Base-by-base conservation (phyloP, 2,888 invertebrate genomes). In the Parnassius smintheus region DNA sequence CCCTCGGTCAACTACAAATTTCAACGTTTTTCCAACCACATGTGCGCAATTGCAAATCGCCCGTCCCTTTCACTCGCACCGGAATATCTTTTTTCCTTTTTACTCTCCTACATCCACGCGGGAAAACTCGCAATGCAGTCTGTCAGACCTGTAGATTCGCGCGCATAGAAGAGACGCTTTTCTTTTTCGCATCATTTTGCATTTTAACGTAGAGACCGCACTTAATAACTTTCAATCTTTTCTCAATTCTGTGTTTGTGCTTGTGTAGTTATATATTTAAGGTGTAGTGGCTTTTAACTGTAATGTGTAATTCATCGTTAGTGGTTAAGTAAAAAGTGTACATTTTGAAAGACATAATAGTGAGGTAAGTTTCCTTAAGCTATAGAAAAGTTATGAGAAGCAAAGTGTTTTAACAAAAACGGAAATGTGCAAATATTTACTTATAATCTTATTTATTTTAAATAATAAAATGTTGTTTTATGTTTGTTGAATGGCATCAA, bases 131-230 rank as follows among this genome's bases (percentile, higher is more conserved):
- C 80, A 78, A 68, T 82, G 82, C 80, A 73, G 80, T 66, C 83
- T 60, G 67, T 67, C 75, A 91, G 91, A 91, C 87, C 86, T 88
- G 88, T 88, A 85, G 87, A 83, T 85, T 84, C 83, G 73, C 81
- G 81, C 81, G 82, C 68, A 75, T 69, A 70, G 84, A 63, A 41
- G 71, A 75, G 81, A 85, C 90, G 91, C 80, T 81, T 72, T 67
- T 66, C 56, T 61, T 75, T 79, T 76, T 73, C 69, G 73, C 73
- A 65, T 67, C 67, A 67, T 70, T 72, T 66, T 63, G 62, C 59
- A 63, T 56, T 46, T 18, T 46, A 63, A 61, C 63, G 66, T 66
- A 69, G 67, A 57, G 62, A 65, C 62, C 59, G 64, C 60, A 68
- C 64, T 64, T 52, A 65, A 59, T 63, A 73, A 73, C 69, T 74